Evolutionary conservation across 2,797 vertebrate genomes (phyloP), one percentile per base, ranked within the genome.

Genomic region (Xerus rutilus): DNA sequence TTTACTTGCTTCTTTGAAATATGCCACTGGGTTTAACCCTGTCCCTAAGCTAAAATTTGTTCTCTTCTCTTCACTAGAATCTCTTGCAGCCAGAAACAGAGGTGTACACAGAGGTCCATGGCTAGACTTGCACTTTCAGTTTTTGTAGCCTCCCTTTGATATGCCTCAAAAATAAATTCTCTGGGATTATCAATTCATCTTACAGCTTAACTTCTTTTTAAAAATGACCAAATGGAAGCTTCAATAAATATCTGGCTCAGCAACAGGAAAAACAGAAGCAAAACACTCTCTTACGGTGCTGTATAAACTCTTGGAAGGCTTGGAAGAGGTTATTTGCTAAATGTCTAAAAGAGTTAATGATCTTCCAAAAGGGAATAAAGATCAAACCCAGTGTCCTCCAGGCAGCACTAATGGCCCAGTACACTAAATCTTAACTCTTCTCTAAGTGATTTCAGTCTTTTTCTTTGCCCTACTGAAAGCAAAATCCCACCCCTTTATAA

Each of bases 331-430:
- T 96, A 96, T 97, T 98, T 97, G 94, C 96, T 96, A 96, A 97
- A 95, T 72, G 96, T 97, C 97, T 96, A 97, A 93, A 97, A 97
- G 96, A 97, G 97, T 97, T 98, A 97, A 98, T 97, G 96, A 97
- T 97, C 96, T 98, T 98, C 97, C 96, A 95, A 95, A 97, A 97
- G 92, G 89, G 97, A 97, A 97, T 97, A 97, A 97, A 97, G 97
- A 97, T 97, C 96, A 97, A 97, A 96, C 91, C 94, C 92, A 17
- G 95, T 95, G 97, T 97, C 90, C 90, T 97, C 96, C 45, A 86
- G 90, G 92, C 67, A 96, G 95, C 96, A 92, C 92, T 97, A 97
- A 97, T 97, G 96, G 94, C 97, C 95, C 64, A 8, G 78, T 54
- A 73, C 79, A 97, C 96, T 97, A 97, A 97, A 97, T 97, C 96